Conservation (phyloP, 2,888 invertebrate genomes). For the Dryobota labecula region DNA sequence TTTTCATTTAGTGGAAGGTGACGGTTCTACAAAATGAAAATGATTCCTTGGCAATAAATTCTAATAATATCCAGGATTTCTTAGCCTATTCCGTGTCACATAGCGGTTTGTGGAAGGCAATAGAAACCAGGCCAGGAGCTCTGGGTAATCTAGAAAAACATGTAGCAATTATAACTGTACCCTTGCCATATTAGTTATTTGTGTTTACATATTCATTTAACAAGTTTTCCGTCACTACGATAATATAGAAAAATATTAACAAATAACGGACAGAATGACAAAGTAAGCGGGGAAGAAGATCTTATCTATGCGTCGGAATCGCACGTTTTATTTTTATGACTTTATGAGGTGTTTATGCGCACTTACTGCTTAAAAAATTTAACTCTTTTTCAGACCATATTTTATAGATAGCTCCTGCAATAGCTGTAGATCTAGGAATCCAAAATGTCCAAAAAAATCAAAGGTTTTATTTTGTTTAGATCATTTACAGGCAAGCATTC, state of each 20-base stretch:
- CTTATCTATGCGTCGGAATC: background rate
- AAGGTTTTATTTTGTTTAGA: background rate
- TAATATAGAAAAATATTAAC: background rate
- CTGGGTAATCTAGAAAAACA: slow-evolving; percentile 58
- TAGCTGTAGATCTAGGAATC: background rate
- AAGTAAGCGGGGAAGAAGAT: background rate
- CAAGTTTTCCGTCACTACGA: slow-evolving; percentile 16
- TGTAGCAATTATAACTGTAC: slow-evolving; percentile 40
- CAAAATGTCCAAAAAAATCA: background rate
- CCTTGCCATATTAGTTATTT: slow-evolving; percentile 23
- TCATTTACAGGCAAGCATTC: background rate
- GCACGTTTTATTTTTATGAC: background rate
- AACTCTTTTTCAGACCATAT: background rate
- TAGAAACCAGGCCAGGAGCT: slow-evolving; percentile 44
- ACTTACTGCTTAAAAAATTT: background rate
- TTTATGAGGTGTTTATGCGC: background rate
- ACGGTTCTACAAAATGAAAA: background rate
- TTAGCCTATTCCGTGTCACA: slow-evolving; percentile 48
- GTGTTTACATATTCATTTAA: slow-evolving; percentile 21
- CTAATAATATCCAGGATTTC: slow-evolving; percentile 28
- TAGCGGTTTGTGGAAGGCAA: slow-evolving; percentile 55
- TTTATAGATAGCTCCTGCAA: background rate
- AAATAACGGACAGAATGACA: background rate
- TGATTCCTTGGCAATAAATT: background rate
- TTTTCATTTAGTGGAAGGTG: slow-evolving; percentile 1